Evolutionary conservation across 2,113 vertebrate genomes (phyloP).

Genomic region (Cyrtonyx montezumae): DNA sequence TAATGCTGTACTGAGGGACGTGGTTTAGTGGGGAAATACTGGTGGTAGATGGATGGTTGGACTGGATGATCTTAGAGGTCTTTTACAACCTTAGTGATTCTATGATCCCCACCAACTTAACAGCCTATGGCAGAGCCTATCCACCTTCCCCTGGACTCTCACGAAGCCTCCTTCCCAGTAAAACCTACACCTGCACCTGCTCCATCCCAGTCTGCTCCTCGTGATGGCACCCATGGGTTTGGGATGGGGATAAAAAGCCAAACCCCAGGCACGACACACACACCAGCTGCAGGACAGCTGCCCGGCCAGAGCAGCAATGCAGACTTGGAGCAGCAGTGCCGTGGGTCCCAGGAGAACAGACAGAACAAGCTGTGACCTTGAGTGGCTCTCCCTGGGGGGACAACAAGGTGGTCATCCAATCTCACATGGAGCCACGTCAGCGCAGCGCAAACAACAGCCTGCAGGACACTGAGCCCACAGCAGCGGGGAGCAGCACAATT

Average conservation of each 20-base stretch:
- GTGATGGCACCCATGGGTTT: accelerated
- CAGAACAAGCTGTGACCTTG: background rate
- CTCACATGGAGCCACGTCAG: background rate
- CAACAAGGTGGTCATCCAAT: background rate
- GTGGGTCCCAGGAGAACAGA: background rate
- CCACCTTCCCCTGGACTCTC: background rate
- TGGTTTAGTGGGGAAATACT: no score
- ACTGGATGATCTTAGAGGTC: no score
- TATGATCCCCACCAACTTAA: accelerated
- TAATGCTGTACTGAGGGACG: no score
- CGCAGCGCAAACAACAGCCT: background rate
- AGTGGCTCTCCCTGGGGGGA: background rate
- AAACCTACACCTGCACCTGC: background rate
- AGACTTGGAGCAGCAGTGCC: background rate
- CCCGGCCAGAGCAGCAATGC: accelerated
- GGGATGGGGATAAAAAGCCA: background rate
- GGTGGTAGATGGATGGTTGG: no score
- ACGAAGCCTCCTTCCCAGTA: accelerated
- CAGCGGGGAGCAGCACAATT: background rate
- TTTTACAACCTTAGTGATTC: no score
- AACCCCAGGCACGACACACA: background rate
- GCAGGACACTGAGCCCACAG: background rate
- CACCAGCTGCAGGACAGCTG: accelerated
- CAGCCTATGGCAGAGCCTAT: accelerated
- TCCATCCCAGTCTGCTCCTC: accelerated